Conservation (phyloP, 2,888 invertebrate genomes). For the Trichopria drosophilae region DNA sequence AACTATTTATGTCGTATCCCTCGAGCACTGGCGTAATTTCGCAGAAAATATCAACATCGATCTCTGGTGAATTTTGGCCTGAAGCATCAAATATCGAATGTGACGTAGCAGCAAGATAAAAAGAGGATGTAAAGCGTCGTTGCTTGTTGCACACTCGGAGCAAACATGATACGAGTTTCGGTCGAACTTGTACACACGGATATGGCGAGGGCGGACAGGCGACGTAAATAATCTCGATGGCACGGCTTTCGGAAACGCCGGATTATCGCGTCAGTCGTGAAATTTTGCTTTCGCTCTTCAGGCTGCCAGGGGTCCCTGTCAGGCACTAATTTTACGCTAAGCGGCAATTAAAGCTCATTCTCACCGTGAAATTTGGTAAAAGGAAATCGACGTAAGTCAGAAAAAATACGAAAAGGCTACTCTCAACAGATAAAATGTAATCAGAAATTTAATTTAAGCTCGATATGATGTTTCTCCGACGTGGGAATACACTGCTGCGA, state of each 20-base stretch:
- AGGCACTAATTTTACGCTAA: conserved; percentile 29
- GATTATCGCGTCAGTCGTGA: conserved; percentile 37
- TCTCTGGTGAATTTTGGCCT: too few species aligned
- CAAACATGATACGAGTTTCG: background rate
- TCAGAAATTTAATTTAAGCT: too few species aligned
- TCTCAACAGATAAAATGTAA: too few species aligned
- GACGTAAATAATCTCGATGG: conserved; percentile 39
- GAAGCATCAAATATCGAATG: background rate
- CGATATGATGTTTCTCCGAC: too few species aligned
- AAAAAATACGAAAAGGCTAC: too few species aligned
- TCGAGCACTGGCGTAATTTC: too few species aligned
- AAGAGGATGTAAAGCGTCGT: background rate
- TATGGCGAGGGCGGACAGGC: conserved; percentile 33
- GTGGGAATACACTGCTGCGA: too few species aligned
- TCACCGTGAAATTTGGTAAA: too few species aligned
- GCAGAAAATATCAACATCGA: too few species aligned
- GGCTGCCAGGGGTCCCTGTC: conserved; percentile 11
- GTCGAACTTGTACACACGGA: conserved; percentile 18
- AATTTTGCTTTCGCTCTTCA: conserved; percentile 30
- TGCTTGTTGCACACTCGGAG: background rate
- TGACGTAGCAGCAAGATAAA: background rate
- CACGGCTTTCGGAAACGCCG: conserved; percentile 36
- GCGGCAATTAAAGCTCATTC: conserved; percentile 19
- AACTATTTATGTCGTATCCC: too few species aligned
- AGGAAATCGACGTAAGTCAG: too few species aligned